phyloP scores from a whole-genome alignment of 2,888 invertebrate genomes.

The Andrena minutula region DNA sequence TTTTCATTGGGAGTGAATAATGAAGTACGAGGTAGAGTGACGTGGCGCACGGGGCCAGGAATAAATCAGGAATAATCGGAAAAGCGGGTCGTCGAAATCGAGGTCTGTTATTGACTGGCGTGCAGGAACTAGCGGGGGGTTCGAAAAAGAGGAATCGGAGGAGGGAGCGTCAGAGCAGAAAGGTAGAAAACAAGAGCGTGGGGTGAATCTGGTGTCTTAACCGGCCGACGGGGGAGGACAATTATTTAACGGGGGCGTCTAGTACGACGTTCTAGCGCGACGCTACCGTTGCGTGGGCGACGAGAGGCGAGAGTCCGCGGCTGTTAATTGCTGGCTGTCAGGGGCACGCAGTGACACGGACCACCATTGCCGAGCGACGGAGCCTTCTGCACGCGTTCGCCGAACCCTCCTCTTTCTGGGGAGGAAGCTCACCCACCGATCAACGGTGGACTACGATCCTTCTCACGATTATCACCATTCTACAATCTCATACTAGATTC shows the following conservation, averaged over 20 bases:
- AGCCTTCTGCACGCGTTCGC: conserved; percentile 51
- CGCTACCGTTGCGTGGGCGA: conserved; percentile 52
- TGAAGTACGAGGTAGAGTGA: conserved; percentile 24
- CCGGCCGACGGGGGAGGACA: conserved; percentile 78
- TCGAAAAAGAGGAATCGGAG: conserved; percentile 67
- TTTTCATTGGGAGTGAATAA: conserved; percentile 35
- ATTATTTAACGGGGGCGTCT: conserved; percentile 82
- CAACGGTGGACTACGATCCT: conserved; percentile 35
- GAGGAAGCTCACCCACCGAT: conserved; percentile 63
- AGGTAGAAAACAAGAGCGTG: conserved; percentile 54
- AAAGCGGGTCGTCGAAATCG: conserved; percentile 75
- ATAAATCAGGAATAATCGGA: conserved; percentile 80
- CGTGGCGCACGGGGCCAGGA: conserved; percentile 40
- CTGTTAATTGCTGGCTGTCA: conserved; percentile 85
- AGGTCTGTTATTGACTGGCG: conserved; percentile 80
- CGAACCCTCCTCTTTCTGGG: conserved; percentile 60
- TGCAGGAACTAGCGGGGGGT: conserved; percentile 58
- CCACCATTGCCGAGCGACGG: conserved; percentile 69
- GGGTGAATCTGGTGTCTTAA: conserved; percentile 82
- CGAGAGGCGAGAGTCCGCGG: conserved; percentile 80
- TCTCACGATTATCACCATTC: not conserved
- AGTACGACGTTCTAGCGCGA: conserved; percentile 66
- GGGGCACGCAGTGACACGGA: conserved; percentile 80
- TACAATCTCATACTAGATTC: no score
- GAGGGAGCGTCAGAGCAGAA: conserved; percentile 60